phyloP scores from a whole-genome alignment of 2,888 invertebrate genomes.

The Acanthococcus lagerstroemiae region DNA sequence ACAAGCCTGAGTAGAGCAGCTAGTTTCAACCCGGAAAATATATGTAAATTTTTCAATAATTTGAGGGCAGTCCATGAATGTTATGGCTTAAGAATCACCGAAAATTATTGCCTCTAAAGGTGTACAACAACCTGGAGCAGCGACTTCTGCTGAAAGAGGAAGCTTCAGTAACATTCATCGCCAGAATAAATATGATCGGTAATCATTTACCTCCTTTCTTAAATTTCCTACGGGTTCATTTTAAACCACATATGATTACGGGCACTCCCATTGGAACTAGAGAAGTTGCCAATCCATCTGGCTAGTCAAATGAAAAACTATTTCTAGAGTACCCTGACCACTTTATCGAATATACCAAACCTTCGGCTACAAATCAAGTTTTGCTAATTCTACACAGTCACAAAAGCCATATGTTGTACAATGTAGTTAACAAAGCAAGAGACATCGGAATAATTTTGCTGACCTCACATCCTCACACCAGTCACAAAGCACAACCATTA shows the following conservation, averaged over 20 bases:
- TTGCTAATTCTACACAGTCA: too few species aligned
- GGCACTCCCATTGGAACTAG: constrained; percentile 34
- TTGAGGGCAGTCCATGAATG: not conserved
- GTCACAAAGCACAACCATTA: too few species aligned
- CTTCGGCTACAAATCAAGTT: too few species aligned
- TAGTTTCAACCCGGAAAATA: not conserved
- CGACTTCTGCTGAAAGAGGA: not conserved
- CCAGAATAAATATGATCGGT: not conserved
- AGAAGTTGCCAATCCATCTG: constrained; percentile 25
- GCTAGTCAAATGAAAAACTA: not conserved
- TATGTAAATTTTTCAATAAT: not conserved
- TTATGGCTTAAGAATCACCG: not conserved
- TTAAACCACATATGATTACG: constrained; percentile 10
- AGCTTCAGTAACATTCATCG: not conserved
- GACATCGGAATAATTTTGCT: too few species aligned
- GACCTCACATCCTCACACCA: too few species aligned
- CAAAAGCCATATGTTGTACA: too few species aligned
- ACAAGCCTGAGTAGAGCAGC: not conserved
- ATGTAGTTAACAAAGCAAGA: too few species aligned
- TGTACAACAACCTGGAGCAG: not conserved
- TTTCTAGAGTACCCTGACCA: not conserved
- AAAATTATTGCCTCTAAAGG: not conserved
- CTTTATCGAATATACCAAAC: too few species aligned
- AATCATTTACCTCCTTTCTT: not conserved
- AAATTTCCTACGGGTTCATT: not conserved